A percentile compares a stretch with the other conserved stretches of the same genome.
These are phyloP conservation scores for Scalopus aquaticus DNA, from an alignment of 2,113 vertebrate genomes.

Conservation along the genomic window DNA sequence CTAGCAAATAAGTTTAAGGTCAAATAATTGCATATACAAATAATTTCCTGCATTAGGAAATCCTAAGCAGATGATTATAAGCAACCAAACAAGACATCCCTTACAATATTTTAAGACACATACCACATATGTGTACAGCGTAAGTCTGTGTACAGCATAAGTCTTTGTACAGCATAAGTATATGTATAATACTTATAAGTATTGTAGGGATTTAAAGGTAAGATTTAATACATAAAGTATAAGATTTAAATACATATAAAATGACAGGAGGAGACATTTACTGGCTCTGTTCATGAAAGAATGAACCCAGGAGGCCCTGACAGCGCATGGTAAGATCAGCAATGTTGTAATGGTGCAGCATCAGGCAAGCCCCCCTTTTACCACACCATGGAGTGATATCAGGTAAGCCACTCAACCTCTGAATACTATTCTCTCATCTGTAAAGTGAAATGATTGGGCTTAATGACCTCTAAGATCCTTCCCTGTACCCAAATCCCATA, in stretches of 20 bases:
- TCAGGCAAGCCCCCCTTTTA: too few species aligned
- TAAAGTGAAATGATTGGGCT: too few species aligned
- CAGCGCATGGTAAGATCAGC: too few species aligned
- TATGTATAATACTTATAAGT: not conserved
- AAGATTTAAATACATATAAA: not conserved
- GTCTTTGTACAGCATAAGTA: not conserved
- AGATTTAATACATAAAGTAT: not conserved
- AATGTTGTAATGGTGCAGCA: too few species aligned
- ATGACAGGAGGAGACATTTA: not conserved
- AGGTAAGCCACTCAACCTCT: too few species aligned
- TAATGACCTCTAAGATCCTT: too few species aligned
- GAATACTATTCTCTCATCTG: too few species aligned
- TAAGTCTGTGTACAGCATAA: too few species aligned
- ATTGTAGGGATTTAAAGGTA: too few species aligned
- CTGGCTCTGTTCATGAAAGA: not conserved
- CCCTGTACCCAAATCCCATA: too few species aligned
- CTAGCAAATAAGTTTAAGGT: not conserved
- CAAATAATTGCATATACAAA: not conserved
- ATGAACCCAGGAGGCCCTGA: not conserved
- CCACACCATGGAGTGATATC: too few species aligned
- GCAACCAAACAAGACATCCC: not conserved
- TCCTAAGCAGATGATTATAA: not conserved
- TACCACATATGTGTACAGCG: not conserved
- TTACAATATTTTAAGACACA: not conserved
- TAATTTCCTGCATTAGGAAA: not conserved